phyloP scores from a whole-genome alignment of 2,888 invertebrate genomes.

The Plebejus melissa region DNA sequence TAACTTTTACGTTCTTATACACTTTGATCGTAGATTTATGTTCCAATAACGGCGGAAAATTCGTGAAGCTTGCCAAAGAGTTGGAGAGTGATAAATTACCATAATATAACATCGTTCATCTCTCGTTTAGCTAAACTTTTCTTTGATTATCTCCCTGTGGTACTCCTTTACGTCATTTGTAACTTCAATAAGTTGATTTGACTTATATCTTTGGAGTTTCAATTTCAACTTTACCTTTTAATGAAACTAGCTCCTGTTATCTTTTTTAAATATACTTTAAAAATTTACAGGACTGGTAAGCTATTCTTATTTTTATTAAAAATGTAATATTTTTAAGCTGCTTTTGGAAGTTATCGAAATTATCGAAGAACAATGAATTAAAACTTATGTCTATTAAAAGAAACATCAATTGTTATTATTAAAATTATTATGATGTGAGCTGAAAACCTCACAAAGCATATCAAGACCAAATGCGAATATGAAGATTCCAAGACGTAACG shows the following conservation, averaged over 20 bases:
- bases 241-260: not conserved
- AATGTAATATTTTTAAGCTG: too few relatives aligned
- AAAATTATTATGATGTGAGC: not conserved
- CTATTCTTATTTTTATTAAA: too few relatives aligned
- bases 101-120: constrained; percentile 74
- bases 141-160: constrained; percentile 69
- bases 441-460: not conserved
- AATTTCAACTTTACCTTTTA: constrained; percentile 18
- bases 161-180: constrained; percentile 70
- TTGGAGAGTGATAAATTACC: constrained; percentile 72
- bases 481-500: not conserved
- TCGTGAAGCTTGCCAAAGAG: constrained; percentile 18
- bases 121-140: constrained; percentile 72
- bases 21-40: constrained; percentile 19
- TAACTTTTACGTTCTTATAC: not conserved
- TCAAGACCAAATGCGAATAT: not conserved
- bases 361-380: too few relatives aligned
- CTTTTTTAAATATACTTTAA: not conserved
- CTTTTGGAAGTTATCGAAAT: too few relatives aligned
- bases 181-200: constrained; percentile 29
- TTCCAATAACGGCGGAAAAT: constrained; percentile 21
- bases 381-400: too few relatives aligned
- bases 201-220: constrained; percentile 16
- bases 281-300: too few relatives aligned
- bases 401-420: too few relatives aligned